These are phyloP conservation scores for Distichodus sexfasciatus DNA, from an alignment of 2,797 vertebrate genomes.

Conservation along the genomic window DNA sequence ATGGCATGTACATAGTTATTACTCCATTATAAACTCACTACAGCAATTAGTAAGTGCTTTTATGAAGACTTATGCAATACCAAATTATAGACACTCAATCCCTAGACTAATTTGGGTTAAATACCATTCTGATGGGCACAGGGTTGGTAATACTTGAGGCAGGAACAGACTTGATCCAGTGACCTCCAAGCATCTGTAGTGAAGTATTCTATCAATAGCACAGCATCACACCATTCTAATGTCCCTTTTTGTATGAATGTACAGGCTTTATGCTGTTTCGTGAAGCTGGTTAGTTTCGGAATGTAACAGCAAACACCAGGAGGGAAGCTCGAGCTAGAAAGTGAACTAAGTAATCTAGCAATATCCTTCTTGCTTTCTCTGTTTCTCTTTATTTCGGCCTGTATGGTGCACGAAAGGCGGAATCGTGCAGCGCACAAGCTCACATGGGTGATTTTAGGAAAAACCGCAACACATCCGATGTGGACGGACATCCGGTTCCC, in stretches of 20 bases:
- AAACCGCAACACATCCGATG: conserved; percentile 5
- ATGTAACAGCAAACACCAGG: not conserved
- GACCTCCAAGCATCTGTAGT: too few relatives aligned
- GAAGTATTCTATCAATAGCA: too few relatives aligned
- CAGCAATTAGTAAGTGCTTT: too few relatives aligned
- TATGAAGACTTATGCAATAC: too few relatives aligned
- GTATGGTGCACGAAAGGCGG: not conserved
- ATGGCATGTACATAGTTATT: too few relatives aligned
- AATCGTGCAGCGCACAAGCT: not conserved
- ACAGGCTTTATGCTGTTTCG: not conserved
- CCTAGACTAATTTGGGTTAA: too few relatives aligned
- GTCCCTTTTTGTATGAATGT: not conserved
- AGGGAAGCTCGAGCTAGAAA: conserved; percentile 28
- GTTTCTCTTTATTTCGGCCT: conserved; percentile 1
- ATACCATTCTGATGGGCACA: too few relatives aligned
- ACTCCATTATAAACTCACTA: too few relatives aligned
- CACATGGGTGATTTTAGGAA: conserved; percentile 18
- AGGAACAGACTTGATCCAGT: too few relatives aligned
- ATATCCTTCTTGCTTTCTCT: conserved; percentile 3
- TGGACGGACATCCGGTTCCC: conserved; percentile 48
- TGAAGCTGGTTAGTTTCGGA: conserved; percentile 1
- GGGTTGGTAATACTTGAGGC: too few relatives aligned
- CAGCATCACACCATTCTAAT: too few relatives aligned
- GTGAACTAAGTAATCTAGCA: conserved; percentile 23
- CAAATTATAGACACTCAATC: too few relatives aligned